Percentiles rank a stretch among this genome's conserved stretches.
phyloP scores from a whole-genome alignment of 1,140 invertebrate genomes.

The Heliconius hermathena region DNA sequence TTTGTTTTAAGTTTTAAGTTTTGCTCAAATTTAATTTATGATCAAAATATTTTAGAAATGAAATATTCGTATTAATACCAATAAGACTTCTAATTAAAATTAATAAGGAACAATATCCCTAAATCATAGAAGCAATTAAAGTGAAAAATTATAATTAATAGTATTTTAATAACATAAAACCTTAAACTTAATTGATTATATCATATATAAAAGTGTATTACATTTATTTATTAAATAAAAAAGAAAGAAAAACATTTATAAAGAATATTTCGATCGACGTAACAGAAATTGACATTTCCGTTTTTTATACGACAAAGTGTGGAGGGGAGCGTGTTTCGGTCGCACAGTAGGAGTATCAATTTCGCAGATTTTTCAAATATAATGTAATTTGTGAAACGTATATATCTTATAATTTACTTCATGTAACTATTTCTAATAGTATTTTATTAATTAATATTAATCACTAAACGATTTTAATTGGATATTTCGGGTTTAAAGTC shows the following conservation, averaged over 20 bases:
- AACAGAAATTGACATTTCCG: slow-evolving; percentile 24
- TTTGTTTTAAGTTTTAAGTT: too few relatives aligned
- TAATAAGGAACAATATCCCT: too few relatives aligned
- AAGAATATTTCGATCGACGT: slow-evolving; percentile 28
- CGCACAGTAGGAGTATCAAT: slow-evolving; percentile 14
- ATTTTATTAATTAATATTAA: slow-evolving; percentile 20
- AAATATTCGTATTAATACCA: too few relatives aligned
- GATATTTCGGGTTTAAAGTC: slow-evolving; percentile 16
- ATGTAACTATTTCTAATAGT: slow-evolving; percentile 14
- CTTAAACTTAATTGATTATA: too few relatives aligned
- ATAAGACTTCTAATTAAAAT: too few relatives aligned
- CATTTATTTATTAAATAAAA: slow-evolving; percentile 9
- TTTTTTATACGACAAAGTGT: slow-evolving; percentile 23
- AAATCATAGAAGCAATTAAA: neutral
- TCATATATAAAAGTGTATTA: neutral
- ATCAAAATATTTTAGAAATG: too few relatives aligned
- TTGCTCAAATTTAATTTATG: too few relatives aligned
- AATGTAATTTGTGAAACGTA: slow-evolving; percentile 34
- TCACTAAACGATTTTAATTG: slow-evolving; percentile 26
- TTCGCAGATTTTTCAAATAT: slow-evolving; percentile 37
- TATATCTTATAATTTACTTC: slow-evolving; percentile 13
- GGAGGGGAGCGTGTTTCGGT: slow-evolving; percentile 35
- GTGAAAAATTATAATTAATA: neutral
- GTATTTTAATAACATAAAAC: neutral
- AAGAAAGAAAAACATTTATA: neutral